Evolutionary conservation across 2,888 invertebrate genomes (phyloP), one percentile per base, ranked within the genome.

Genomic region (Dicyrtoma fusca): DNA sequence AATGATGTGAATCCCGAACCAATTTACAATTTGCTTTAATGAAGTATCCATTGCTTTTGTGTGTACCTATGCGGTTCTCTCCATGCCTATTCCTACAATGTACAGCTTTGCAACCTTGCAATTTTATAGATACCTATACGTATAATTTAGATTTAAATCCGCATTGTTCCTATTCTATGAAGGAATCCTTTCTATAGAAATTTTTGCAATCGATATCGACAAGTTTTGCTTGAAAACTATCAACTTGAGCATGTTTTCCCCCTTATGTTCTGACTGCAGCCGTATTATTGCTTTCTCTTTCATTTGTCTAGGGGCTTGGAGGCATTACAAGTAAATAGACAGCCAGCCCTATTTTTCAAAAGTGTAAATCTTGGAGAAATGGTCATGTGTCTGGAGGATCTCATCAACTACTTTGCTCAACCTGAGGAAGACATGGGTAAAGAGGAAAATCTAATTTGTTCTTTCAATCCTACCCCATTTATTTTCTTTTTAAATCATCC

Each of bases 401-500:
- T 99, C 78, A 99, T 99, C 82, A 97, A 97, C 84, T 99, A 99
- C 85, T 99, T 99, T 85, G 96, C 97, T 4, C 98, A 99, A 82
- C 99, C 99, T 0, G 94, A 92, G 81, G 96, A 97, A 81, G 97
- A 97, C 81, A 95, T 97, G 90, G 96, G 97, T 97, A 85, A 84
- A 85, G n/a, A n/a, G n/a, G n/a, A n/a, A n/a, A n/a, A n/a, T n/a
- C n/a, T n/a, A n/a, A n/a, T n/a, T n/a, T n/a, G n/a, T n/a, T n/a
- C n/a, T n/a, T n/a, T n/a, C n/a, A n/a, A n/a, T n/a, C n/a, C n/a
- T n/a, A n/a, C n/a, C n/a, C n/a, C n/a, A n/a, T n/a, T n/a, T n/a
- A n/a, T n/a, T n/a, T n/a, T n/a, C n/a, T n/a, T n/a, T n/a, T n/a
- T n/a, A n/a, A n/a, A n/a, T n/a, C n/a, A n/a, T n/a, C n/a, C n/a